Percentiles rank a stretch among this genome's conserved stretches.
Conservation (phyloP, 2,797 vertebrate genomes). For the Centropyge bicolor region DNA sequence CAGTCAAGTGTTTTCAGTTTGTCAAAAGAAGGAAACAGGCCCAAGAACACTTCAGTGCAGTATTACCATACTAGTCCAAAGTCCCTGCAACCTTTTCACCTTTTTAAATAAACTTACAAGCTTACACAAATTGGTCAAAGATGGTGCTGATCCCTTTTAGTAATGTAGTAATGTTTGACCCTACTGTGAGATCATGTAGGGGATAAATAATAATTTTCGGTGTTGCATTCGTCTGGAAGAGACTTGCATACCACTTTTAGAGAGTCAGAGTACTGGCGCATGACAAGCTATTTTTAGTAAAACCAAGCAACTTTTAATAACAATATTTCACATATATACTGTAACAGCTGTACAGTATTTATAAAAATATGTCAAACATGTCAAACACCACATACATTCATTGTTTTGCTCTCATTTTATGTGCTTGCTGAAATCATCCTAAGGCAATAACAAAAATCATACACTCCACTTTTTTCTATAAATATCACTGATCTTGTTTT, state of each 20-base stretch:
- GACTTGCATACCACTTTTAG: neutral
- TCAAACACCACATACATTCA: neutral
- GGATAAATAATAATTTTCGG: neutral
- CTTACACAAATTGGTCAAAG: conserved; percentile 7
- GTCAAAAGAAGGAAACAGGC: neutral
- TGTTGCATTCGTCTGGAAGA: neutral
- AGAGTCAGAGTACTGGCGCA: neutral
- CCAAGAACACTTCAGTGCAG: neutral
- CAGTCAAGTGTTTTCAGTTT: neutral
- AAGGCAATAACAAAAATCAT: neutral
- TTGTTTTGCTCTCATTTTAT: neutral
- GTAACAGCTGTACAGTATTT: neutral
- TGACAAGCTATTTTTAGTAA: neutral
- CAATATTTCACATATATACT: neutral
- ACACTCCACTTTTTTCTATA: neutral
- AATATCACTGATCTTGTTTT: conserved; percentile 6
- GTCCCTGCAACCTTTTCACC: neutral
- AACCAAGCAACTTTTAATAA: neutral
- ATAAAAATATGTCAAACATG: neutral
- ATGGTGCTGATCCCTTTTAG: neutral
- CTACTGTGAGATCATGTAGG: no score
- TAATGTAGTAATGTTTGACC: neutral
- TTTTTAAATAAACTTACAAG: neutral
- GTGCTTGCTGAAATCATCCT: neutral
- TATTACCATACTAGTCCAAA: neutral